Evolutionary conservation across 2,888 invertebrate genomes (phyloP), one percentile per base, ranked within the genome.

Genomic region (Strigamia transsilvanica): DNA sequence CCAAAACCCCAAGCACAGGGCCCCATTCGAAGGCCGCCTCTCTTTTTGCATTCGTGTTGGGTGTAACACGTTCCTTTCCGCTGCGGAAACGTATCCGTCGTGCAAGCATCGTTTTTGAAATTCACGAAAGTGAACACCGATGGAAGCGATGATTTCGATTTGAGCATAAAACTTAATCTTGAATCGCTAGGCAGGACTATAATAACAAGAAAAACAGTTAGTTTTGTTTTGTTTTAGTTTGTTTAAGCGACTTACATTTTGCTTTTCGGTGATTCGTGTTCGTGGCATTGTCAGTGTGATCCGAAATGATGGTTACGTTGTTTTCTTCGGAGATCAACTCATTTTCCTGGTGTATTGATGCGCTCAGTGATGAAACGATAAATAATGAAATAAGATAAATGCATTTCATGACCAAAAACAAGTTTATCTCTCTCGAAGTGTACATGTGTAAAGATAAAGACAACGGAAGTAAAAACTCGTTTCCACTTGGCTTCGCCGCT

Each of bases 1-100:
- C 94, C 94, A 85, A 91, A 91, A 15, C 91, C 93, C 83, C 91
- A 93, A 0, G 94, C 95, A 86, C 95, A 96, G 82, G 92, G 90
- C 1, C 94, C 95, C 84, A 92, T 93, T 2, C 93, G 91, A 0
- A 92, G 91, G 1, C 95, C 95, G 0, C 93, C 93, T 66, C 92
- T 89, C 41, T 91, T 88, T 0, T 90, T 86, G 86, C 96, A 96
- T 87, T 96, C 94, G 87, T 87, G 87, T 84, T 91, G 89, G 0
- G 93, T 91, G 86, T 94, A 90, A 86, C 96, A 96, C 9, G 93
- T 94, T 15, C 96, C 96, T 85, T 93, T 93, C 23, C 82, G 42
- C 13, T 15, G 42, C 32, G 82, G 41, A 18, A 82, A 5, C 10
- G 32, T 34, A 23, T 32, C 13, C 15, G 82, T 32, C 5, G 32